These are phyloP conservation scores for Akabosia matsudoensis DNA, from an alignment of 1,140 invertebrate species.

Conservation along the genomic window DNA sequence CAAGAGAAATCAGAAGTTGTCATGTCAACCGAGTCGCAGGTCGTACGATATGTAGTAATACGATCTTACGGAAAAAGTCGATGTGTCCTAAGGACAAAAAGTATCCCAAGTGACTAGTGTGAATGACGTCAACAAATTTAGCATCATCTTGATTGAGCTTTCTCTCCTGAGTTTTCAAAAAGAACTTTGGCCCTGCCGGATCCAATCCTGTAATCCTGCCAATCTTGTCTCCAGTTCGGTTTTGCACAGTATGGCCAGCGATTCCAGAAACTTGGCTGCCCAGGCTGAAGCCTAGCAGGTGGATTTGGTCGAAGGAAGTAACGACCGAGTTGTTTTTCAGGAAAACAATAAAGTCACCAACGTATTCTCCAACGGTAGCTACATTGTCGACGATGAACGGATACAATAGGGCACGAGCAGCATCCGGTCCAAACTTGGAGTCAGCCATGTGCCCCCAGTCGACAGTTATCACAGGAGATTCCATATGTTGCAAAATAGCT, in stretches of 20 bases:
- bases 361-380: slow-evolving; percentile 26
- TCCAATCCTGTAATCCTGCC: slow-evolving; percentile 44
- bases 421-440: slow-evolving; percentile 1
- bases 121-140: slow-evolving; percentile 43
- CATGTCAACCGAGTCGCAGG: no score
- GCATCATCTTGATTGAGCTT: slow-evolving; percentile 35
- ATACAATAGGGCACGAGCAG: background rate
- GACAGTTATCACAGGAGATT: slow-evolving; percentile 51
- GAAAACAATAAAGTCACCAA: slow-evolving; percentile 37
- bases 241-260: slow-evolving; percentile 38
- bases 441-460: slow-evolving; percentile 47
- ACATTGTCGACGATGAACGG: slow-evolving; percentile 21
- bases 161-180: slow-evolving; percentile 16
- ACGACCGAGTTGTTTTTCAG: slow-evolving; percentile 24
- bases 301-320: slow-evolving; percentile 41
- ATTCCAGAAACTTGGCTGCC: slow-evolving; percentile 48
- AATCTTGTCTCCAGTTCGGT: slow-evolving; percentile 26
- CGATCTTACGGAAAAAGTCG: background rate
- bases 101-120: slow-evolving; percentile 35
- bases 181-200: slow-evolving; percentile 42
- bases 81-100: slow-evolving; percentile 33
- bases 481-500: slow-evolving; percentile 50
- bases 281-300: slow-evolving; percentile 48
- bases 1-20: no score
- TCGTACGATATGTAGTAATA: background rate